Conservation (phyloP, 2,797 vertebrate genomes). For the Poecile montanus region DNA sequence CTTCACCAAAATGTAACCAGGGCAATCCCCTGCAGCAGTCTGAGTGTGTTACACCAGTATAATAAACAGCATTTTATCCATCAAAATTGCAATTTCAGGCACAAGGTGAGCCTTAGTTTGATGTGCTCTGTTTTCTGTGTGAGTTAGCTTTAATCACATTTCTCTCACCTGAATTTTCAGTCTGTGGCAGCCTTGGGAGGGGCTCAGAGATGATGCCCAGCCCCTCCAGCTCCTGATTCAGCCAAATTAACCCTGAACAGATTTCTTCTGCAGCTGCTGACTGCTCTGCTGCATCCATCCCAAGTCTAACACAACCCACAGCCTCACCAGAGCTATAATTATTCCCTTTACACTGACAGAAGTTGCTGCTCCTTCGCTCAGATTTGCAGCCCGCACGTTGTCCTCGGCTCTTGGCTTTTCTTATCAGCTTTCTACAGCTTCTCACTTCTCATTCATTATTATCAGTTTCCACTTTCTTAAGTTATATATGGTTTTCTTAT, state of each 20-base stretch:
- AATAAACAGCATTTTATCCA: background rate
- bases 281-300: background rate
- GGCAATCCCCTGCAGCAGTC: background rate
- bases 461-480: slow-evolving; percentile 47
- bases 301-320: background rate
- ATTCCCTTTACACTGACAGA: background rate
- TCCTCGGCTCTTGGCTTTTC: background rate
- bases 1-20: background rate
- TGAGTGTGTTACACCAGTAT: background rate
- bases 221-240: background rate
- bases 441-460: slow-evolving; percentile 18
- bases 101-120: background rate
- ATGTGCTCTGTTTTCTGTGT: background rate
- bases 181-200: background rate
- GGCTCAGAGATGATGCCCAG: background rate
- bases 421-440: slow-evolving; percentile 20
- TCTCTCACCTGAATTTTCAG: background rate
- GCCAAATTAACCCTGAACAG: background rate
- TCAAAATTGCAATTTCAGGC: background rate
- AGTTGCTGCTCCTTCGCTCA: background rate
- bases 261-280: background rate
- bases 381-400: background rate
- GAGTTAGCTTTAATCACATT: background rate
- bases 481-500: slow-evolving; percentile 47
- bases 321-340: background rate